Conservation (phyloP, 2,113 vertebrate species). For the Rhinopomastus cyanomelas region DNA sequence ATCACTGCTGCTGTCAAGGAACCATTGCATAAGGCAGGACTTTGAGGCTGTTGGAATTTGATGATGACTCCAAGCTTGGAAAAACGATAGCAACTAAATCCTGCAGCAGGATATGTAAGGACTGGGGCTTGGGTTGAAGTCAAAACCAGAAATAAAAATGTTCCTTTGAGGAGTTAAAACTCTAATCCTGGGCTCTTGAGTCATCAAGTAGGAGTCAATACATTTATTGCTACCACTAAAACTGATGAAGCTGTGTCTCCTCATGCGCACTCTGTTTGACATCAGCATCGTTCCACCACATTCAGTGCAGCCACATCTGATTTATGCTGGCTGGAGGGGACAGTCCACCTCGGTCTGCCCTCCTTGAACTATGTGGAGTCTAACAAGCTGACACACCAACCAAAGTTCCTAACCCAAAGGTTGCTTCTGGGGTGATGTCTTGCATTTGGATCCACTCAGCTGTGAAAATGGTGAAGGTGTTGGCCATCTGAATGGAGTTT, state of each 20-base stretch:
- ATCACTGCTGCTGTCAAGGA: neutral
- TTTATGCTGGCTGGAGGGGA: neutral
- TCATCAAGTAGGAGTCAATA: neutral
- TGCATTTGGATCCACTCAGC: neutral
- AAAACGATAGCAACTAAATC: neutral
- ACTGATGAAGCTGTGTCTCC: neutral
- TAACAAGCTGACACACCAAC: neutral
- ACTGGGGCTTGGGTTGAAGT: neutral
- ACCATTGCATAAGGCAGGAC: neutral
- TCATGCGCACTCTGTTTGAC: neutral
- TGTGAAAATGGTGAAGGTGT: neutral
- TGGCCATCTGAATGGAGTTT: neutral
- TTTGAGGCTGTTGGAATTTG: neutral
- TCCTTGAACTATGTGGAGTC: neutral
- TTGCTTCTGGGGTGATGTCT: neutral
- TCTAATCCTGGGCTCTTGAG: neutral
- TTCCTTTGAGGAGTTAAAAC: neutral
- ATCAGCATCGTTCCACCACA: accelerated
- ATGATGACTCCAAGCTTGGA: neutral
- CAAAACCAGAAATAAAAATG: conserved; percentile 3
- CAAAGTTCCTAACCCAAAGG: neutral
- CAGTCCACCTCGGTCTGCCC: neutral
- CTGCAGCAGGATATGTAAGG: neutral
- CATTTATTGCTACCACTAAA: neutral
- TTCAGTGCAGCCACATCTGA: neutral